Evolutionary conservation across 1,140 invertebrate genomes (phyloP).

Genomic region (Venturia canescens): DNA sequence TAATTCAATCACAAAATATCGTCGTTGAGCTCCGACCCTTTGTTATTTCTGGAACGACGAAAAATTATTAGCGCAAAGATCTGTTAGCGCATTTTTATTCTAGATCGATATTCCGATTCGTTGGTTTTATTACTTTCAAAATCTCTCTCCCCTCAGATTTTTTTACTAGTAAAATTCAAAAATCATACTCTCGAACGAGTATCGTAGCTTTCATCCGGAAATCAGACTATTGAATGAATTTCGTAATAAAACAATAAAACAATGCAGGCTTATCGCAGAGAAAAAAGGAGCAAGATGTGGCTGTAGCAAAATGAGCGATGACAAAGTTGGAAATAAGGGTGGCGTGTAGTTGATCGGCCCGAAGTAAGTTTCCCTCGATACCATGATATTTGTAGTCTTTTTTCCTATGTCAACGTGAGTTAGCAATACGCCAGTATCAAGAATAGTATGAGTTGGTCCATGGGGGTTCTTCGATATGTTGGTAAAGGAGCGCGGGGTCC

Average conservation of each 20-base stretch:
- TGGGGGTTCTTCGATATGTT: constrained; percentile 14
- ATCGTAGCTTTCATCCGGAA: no score
- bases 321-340: constrained; percentile 54
- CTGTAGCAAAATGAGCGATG: constrained; percentile 61
- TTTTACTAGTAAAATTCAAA: neutral
- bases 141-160: no score
- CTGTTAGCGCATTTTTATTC: no score
- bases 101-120: no score
- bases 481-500: constrained; percentile 45
- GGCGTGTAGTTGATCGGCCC: constrained; percentile 66
- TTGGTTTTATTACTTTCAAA: no score
- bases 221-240: neutral
- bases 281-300: constrained; percentile 30
- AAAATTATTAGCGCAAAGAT: no score
- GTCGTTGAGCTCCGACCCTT: no score
- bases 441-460: neutral
- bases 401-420: neutral
- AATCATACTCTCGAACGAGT: no score
- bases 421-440: neutral
- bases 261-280: neutral
- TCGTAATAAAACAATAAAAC: neutral
- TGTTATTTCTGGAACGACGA: no score
- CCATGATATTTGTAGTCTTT: constrained; percentile 8
- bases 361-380: constrained; percentile 62
- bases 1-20: no score